Conservation (phyloP, 53 echinoderm and acorn worm genomes). For the Echinometra lucunter region DNA sequence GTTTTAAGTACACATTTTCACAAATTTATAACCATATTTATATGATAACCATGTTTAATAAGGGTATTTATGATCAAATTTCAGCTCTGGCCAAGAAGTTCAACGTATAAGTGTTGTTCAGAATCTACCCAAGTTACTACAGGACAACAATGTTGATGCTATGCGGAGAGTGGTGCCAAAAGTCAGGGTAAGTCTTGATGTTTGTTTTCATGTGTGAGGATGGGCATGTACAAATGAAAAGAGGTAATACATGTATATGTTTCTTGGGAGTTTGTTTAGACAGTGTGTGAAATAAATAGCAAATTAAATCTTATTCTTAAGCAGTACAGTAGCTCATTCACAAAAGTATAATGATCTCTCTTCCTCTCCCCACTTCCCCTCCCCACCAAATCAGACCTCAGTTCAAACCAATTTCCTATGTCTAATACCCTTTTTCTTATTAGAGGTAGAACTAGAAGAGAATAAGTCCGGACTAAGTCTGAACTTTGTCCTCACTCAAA, state of each 20-base stretch:
- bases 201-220: not conserved
- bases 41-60: not conserved
- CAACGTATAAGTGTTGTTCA: constrained; percentile 93
- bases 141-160: constrained; percentile 88
- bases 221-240: not conserved
- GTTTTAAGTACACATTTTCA: too few species aligned
- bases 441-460: too few species aligned
- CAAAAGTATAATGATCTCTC: not conserved
- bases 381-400: too few species aligned
- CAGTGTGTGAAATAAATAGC: not conserved
- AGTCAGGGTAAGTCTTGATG: constrained; percentile 87
- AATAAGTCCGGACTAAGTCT: too few species aligned
- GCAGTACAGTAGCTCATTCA: not conserved
- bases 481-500: too few species aligned
- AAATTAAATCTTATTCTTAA: not conserved
- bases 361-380: not conserved
- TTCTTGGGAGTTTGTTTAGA: not conserved
- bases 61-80: not conserved
- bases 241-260: not conserved
- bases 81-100: constrained; percentile 97
- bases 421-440: too few species aligned
- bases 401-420: too few species aligned
- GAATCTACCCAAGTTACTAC: constrained; percentile 85
- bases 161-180: constrained; percentile 97
- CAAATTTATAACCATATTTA: not conserved